Base-by-base conservation (phyloP, 2,797 vertebrate species). In the Silurus lanzhouensis region DNA sequence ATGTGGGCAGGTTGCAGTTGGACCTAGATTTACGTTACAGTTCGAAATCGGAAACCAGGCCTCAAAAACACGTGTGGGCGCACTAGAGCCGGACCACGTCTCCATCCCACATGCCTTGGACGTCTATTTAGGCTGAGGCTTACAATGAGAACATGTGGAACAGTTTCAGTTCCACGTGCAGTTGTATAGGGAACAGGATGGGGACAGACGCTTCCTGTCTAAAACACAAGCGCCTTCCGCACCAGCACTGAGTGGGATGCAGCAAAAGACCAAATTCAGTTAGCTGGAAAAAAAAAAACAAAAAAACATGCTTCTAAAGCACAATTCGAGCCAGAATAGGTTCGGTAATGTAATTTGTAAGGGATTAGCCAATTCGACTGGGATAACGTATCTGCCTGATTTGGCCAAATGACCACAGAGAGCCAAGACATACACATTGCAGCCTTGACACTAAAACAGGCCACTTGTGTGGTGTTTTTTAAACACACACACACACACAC, bases 31-130 rank as follows among this genome's bases (percentile, higher is more conserved):
- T 52, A n/a, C 2, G 2, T 74, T 86, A 87, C 89, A 48, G 74
- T 83, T 82, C 48, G 80, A 90, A 86, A 90, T 74, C 63, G 1
- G 84, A 87, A 55, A 89, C 76, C 84, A 64, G 76, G 27, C 38
- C 83, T 89, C 60, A 10, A 63, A 74, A 82, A 55, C 74, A 44
- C 78, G 17, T 79, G 84, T 12, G 66, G 60, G 25, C 63, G 70
- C 8, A 67, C 25, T 81, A 15, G 17, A n/a, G 25, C 19, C 20
- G 60, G 72, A 31, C 76, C 76, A n/a, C 14, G 68, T 67, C 70
- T 46, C 27, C 13, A 12, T 27, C 79, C 60, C 61, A 82, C 63
- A 46, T 71, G 78, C 68, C 52, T 57, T 9, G 52, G 27, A 72
- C 61, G 77, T 67, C 77, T 10, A 44, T 55, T 52, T 17, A 63